Evolutionary conservation across 2,797 vertebrate species (phyloP).

Genomic region (Lophius americanus): DNA sequence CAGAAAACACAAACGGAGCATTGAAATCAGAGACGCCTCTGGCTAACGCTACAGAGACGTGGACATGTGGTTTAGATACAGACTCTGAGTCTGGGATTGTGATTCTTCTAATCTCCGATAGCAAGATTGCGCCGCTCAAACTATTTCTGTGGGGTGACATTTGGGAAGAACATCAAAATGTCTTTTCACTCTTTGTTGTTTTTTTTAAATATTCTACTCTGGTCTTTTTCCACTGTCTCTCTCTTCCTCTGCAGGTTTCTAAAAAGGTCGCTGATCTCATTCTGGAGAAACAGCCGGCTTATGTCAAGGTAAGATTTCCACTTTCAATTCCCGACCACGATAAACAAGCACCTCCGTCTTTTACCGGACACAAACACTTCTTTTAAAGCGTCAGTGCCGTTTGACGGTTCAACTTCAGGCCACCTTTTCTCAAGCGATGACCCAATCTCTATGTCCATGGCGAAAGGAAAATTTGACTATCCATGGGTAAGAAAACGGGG

Average conservation of each 20-base stretch:
- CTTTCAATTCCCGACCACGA: neutral
- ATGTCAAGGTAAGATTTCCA: conserved; percentile 91
- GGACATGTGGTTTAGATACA: conserved; percentile 21
- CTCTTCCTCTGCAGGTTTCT: conserved; percentile 86
- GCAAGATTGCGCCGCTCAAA: conserved; percentile 21
- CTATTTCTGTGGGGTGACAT: conserved; percentile 41
- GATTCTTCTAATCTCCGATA: conserved; percentile 25
- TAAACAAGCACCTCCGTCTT: neutral
- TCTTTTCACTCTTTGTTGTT: conserved; percentile 2
- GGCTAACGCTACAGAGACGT: conserved; percentile 14
- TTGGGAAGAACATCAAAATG: conserved; percentile 33
- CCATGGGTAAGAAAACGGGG: conserved; percentile 3
- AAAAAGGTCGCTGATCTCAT: conserved; percentile 98
- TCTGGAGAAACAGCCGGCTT: conserved; percentile 97
- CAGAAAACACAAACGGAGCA: conserved; percentile 26
- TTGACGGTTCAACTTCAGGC: neutral
- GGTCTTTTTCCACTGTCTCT: neutral
- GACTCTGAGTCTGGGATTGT: conserved; percentile 23
- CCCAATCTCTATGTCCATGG: neutral
- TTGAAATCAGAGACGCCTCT: conserved; percentile 5
- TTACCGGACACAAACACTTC: neutral
- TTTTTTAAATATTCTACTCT: neutral
- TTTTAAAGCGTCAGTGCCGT: neutral
- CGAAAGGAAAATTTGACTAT: conserved; percentile 34
- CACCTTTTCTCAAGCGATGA: neutral